Conservation (phyloP, 2,113 vertebrate species). For the Phyllostomus hastatus region DNA sequence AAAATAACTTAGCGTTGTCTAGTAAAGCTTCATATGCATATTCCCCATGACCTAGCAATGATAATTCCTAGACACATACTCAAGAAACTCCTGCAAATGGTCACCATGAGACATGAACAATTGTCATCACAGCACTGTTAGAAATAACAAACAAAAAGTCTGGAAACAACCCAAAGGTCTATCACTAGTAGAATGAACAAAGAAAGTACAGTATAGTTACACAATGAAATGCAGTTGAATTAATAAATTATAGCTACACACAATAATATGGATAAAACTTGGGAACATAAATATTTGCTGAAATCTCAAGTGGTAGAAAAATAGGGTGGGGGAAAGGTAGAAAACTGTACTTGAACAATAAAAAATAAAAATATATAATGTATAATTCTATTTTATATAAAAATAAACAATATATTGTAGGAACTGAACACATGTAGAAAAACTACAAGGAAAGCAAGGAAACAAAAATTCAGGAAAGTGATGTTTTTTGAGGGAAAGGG, state of each 20-base stretch:
- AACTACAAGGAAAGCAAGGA: neutral
- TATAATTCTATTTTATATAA: conserved; percentile 35
- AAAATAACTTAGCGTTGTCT: conserved; percentile 1
- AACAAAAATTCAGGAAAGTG: neutral
- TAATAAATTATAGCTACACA: neutral
- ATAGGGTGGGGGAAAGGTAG: neutral
- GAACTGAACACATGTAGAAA: neutral
- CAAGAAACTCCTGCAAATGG: neutral
- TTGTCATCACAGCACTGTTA: neutral
- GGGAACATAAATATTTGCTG: neutral
- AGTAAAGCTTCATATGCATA: neutral
- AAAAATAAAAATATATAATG: neutral
- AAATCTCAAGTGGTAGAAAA: conserved; percentile 25
- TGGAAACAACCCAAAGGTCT: neutral
- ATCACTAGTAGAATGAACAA: neutral
- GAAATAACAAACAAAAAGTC: neutral
- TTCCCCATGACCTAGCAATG: neutral
- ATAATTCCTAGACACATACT: neutral
- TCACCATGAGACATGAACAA: neutral
- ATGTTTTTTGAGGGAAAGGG: neutral
- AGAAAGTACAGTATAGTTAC: neutral
- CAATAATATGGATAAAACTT: neutral
- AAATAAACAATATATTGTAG: conserved; percentile 5
- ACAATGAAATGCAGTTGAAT: neutral
- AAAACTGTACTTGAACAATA: too few species aligned